These are phyloP conservation scores for Myrmecophaga tridactyla DNA, from an alignment of 2,113 vertebrate species.

Conservation along the genomic window DNA sequence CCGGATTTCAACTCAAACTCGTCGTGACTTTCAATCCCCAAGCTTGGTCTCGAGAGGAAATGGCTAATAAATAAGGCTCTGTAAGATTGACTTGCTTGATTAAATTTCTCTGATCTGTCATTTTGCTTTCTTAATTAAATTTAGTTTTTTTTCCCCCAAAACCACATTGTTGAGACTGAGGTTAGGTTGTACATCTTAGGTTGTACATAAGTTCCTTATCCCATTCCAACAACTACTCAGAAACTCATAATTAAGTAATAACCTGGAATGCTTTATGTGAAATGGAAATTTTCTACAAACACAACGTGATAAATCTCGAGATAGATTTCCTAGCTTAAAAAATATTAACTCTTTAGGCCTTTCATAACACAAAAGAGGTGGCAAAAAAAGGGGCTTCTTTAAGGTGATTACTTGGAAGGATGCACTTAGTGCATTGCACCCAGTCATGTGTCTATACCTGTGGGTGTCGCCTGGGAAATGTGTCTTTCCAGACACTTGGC, in stretches of 20 bases:
- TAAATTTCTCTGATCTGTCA: neutral
- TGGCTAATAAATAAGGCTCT: neutral
- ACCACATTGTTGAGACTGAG: neutral
- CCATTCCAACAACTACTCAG: neutral
- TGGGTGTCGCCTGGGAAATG: neutral
- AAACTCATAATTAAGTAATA: neutral
- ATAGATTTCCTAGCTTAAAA: neutral
- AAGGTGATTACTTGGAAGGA: neutral
- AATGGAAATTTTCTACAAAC: neutral
- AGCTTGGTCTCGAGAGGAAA: neutral
- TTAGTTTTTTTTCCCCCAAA: neutral
- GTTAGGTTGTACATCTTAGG: neutral
- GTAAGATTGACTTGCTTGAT: neutral
- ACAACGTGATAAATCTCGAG: neutral
- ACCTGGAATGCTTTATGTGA: neutral
- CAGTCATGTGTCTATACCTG: neutral
- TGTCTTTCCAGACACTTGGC: neutral
- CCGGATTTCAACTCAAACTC: neutral
- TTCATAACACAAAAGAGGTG: neutral
- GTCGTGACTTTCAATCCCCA: neutral
- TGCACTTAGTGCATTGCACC: neutral
- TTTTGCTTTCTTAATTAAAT: slow-evolving; percentile 25
- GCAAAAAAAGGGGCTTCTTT: neutral
- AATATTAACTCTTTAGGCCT: neutral
- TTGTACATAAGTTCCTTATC: neutral